phyloP scores from a whole-genome alignment of 2,888 invertebrate species.

The Machimus rusticus region DNA sequence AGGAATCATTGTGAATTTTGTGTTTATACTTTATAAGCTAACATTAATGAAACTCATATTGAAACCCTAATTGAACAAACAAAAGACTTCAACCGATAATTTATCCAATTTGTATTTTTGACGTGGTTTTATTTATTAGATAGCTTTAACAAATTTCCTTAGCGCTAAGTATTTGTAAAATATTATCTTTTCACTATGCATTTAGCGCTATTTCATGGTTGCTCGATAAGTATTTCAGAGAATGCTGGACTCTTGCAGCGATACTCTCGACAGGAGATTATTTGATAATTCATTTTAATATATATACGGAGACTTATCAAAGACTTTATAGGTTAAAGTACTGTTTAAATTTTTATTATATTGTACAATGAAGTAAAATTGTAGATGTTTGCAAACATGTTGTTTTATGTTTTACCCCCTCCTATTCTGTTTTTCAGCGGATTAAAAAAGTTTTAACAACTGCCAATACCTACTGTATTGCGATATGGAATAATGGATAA shows the following conservation, averaged over 20 bases:
- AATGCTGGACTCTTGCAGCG: not conserved
- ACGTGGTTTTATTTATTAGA: constrained; percentile 29
- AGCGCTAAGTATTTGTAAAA: constrained; percentile 25
- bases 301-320: constrained; percentile 31
- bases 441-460: not conserved
- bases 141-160: constrained; percentile 37
- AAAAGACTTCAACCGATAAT: not conserved
- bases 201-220: not conserved
- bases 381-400: constrained; percentile 28
- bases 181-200: not conserved
- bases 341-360: constrained; percentile 36
- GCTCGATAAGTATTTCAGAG: constrained; percentile 11
- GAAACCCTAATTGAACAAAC: not conserved
- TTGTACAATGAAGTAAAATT: constrained; percentile 24
- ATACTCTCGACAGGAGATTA: not conserved
- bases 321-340: constrained; percentile 32
- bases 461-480: too few species aligned
- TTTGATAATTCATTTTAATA: not conserved
- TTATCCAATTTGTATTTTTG: not conserved
- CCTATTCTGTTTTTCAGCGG: not conserved
- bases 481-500: too few species aligned
- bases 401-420: not conserved
- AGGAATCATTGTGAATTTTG: not conserved
- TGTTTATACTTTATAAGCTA: not conserved
- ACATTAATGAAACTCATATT: not conserved